phyloP scores from a whole-genome alignment of 2,113 vertebrate species.

The Chloebia gouldiae region DNA sequence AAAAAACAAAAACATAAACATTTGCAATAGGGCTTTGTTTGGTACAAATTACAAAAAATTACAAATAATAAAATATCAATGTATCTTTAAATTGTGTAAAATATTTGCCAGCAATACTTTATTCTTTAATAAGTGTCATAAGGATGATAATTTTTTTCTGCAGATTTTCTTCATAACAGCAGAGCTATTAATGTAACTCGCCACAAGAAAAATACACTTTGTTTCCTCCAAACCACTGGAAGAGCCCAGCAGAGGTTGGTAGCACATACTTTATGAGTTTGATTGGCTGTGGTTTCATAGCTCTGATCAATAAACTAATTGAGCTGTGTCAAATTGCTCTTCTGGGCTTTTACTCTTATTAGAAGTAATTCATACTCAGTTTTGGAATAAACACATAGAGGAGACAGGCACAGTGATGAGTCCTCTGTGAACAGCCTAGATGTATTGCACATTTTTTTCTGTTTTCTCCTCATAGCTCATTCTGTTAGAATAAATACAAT shows the following conservation, averaged over 20 bases:
- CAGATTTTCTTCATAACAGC: neutral
- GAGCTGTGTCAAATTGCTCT: conserved; percentile 23
- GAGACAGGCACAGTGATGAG: neutral
- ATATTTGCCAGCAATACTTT: neutral
- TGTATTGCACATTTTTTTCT: neutral
- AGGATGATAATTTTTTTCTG: neutral
- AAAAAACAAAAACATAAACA: too few species aligned
- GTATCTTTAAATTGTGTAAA: neutral
- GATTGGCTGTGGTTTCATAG: conserved; percentile 4
- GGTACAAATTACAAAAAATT: neutral
- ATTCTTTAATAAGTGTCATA: neutral
- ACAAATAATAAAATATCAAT: neutral
- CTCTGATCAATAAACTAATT: conserved; percentile 53
- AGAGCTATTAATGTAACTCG: neutral
- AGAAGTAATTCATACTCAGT: neutral
- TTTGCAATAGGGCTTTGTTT: neutral
- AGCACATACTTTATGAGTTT: neutral
- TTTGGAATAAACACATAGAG: neutral
- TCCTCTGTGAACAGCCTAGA: neutral
- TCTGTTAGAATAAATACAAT: neutral
- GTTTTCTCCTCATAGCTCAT: neutral
- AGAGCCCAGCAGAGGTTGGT: neutral
- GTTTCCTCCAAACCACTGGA: neutral
- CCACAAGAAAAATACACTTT: neutral
- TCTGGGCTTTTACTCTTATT: conserved; percentile 30